Evolutionary conservation across 2,888 invertebrate species (phyloP).

Genomic region (Apantesis nais): DNA sequence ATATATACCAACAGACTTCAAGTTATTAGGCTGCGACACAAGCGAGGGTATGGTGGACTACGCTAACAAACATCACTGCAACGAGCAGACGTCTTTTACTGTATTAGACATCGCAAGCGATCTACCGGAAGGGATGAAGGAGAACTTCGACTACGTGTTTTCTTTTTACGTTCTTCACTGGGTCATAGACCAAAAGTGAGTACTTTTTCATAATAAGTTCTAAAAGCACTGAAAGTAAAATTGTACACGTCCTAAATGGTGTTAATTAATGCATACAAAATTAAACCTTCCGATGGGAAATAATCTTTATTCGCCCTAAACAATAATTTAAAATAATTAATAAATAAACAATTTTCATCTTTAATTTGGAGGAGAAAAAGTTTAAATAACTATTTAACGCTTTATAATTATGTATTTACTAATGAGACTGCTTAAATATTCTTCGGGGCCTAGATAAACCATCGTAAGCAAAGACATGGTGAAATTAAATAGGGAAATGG

Average conservation of each 20-base stretch:
- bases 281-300: not conserved
- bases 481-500: too few relatives aligned
- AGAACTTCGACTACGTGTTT: constrained; percentile 87
- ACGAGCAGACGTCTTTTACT: constrained; percentile 77
- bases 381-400: not conserved
- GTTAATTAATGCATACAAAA: not conserved
- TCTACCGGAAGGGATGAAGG: constrained; percentile 75
- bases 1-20: constrained; percentile 82
- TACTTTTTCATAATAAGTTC: constrained; percentile 25
- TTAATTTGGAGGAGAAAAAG: not conserved
- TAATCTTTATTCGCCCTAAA: too few relatives aligned
- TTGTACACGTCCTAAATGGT: not conserved
- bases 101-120: constrained; percentile 84
- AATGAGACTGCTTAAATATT: not conserved
- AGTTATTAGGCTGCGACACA: constrained; percentile 87
- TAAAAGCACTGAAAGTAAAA: not conserved
- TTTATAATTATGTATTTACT: not conserved
- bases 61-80: constrained; percentile 82
- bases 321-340: too few relatives aligned
- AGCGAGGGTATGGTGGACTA: constrained; percentile 89
- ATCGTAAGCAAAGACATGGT: too few relatives aligned
- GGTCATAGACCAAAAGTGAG: constrained; percentile 89
- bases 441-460: not conserved
- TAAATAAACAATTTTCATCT: too few relatives aligned
- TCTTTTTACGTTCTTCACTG: constrained; percentile 93